Percentiles rank a stretch among this genome's conserved stretches.
Conservation (phyloP, 2,888 invertebrate genomes). For the Volucella bombylans region DNA sequence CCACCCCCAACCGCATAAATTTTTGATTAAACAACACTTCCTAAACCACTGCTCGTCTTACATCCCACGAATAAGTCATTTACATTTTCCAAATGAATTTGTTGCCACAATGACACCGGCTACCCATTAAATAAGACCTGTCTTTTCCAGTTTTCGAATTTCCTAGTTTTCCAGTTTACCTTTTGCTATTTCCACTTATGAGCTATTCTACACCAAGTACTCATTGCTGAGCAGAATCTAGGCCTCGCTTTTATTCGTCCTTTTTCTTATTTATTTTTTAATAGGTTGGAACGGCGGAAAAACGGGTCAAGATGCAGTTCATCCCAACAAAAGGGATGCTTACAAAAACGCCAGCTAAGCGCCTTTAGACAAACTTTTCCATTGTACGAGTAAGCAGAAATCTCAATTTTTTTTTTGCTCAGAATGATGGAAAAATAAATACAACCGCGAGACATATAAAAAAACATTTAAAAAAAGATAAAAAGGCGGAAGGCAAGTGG, state of each 20-base stretch:
- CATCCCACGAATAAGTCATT: slow-evolving; percentile 53
- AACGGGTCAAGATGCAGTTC: slow-evolving; percentile 71
- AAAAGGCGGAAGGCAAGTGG: not conserved
- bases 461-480: not conserved
- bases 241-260: not conserved
- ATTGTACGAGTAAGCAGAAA: slow-evolving; percentile 59
- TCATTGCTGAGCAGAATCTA: slow-evolving; percentile 27
- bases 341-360: slow-evolving; percentile 52
- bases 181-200: slow-evolving; percentile 41
- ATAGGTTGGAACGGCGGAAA: slow-evolving; percentile 12
- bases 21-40: slow-evolving; percentile 32
- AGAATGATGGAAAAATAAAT: slow-evolving; percentile 11
- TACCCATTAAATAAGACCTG: slow-evolving; percentile 25
- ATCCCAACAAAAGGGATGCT: slow-evolving; percentile 52
- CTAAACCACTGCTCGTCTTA: slow-evolving; percentile 4
- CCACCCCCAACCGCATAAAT: not conserved
- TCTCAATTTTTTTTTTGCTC: slow-evolving; percentile 22
- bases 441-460: slow-evolving; percentile 15
- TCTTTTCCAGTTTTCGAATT: too few relatives aligned
- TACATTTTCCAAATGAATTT: slow-evolving; percentile 55
- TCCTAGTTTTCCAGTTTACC: slow-evolving; percentile 32
- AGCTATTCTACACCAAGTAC: slow-evolving; percentile 14
- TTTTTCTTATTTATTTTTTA: not conserved
- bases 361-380: slow-evolving; percentile 64
- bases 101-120: slow-evolving; percentile 25